Conservation (phyloP, 1,140 invertebrate genomes). For the Pseudomyrmex dendroicus region DNA sequence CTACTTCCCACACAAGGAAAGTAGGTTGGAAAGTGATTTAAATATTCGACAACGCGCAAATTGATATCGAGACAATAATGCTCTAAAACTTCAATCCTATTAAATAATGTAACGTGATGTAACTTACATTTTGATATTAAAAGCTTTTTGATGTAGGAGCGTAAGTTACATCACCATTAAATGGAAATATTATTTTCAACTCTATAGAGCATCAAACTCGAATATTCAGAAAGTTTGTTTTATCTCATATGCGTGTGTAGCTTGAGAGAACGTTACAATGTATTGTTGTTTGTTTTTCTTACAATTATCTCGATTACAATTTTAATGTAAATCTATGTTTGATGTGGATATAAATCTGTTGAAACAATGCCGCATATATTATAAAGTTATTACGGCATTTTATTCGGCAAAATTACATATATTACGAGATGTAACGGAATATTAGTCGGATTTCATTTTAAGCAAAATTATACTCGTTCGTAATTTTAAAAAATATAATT, state of each 20-base stretch:
- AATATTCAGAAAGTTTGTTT: background rate
- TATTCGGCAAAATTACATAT: constrained; percentile 36
- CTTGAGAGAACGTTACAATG: no score
- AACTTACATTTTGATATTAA: no score
- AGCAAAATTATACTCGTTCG: constrained; percentile 19
- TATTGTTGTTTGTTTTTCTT: no score
- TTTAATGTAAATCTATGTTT: constrained; percentile 30
- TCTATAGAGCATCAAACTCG: background rate
- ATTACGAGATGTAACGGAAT: constrained; percentile 19
- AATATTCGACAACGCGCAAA: no score
- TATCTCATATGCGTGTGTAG: no score
- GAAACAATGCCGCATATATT: background rate
- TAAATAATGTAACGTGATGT: no score
- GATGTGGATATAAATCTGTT: constrained; percentile 10
- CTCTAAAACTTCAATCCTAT: no score
- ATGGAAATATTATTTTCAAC: background rate
- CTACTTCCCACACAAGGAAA: background rate
- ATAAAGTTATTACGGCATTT: constrained; percentile 14
- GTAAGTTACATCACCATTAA: background rate
- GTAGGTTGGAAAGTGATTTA: no score
- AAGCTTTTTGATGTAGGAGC: no score
- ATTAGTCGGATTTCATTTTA: constrained; percentile 24
- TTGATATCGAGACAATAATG: no score
- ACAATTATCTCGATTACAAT: constrained; percentile 27
- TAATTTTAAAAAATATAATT: constrained; percentile 8